Conservation (phyloP, 2,113 vertebrate genomes). For the Marmota flaviventris region DNA sequence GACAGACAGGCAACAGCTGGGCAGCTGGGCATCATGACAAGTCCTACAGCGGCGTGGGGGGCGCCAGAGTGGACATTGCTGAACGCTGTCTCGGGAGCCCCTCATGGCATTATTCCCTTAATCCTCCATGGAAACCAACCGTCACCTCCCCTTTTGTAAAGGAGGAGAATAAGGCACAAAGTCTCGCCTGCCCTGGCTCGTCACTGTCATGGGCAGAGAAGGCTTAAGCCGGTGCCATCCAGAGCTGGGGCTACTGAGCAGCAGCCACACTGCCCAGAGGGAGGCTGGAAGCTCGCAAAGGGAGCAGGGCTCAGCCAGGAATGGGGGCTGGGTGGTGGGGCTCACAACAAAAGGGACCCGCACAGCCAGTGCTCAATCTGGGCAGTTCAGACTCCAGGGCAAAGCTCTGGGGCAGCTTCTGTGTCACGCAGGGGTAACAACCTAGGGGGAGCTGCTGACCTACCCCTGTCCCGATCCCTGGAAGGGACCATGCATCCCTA, state of each 20-base stretch:
- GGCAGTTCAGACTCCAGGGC: background rate
- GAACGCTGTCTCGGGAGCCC: background rate
- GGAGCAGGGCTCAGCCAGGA: background rate
- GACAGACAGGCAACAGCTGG: background rate
- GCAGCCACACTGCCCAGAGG: background rate
- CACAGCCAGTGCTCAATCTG: background rate
- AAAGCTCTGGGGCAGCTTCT: background rate
- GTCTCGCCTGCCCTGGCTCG: background rate
- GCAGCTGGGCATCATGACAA: background rate
- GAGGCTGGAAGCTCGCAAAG: background rate
- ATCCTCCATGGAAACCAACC: background rate
- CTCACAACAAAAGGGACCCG: background rate
- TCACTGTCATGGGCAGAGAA: too few species aligned
- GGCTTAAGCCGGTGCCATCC: background rate
- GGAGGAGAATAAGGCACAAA: background rate
- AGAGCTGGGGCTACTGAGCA: background rate
- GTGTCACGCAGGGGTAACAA: background rate
- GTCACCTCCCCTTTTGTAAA: background rate
- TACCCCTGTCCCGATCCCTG: fast-evolving
- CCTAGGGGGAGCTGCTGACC: background rate
- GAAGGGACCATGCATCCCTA: background rate
- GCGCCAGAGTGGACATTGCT: fast-evolving
- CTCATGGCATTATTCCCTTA: background rate
- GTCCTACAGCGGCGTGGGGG: background rate
- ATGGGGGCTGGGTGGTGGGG: background rate